phyloP scores from a whole-genome alignment of 92 coral and sea anemone genomes.

The Siderastrea radians region DNA sequence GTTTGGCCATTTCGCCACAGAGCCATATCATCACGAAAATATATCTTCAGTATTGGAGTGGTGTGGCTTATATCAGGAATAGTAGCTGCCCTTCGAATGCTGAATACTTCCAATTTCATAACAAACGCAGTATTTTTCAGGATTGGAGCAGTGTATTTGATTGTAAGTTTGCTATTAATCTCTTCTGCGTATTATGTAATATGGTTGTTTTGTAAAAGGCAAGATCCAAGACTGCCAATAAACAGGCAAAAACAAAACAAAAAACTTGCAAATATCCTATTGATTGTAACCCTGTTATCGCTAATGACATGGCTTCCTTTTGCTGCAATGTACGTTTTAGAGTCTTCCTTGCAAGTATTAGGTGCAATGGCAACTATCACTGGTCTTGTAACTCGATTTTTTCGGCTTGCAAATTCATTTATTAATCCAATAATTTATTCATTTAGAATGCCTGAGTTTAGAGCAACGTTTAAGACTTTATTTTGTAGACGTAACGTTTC shows the following conservation, averaged over 20 bases:
- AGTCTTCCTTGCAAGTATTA: neutral
- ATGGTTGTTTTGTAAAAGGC: slow-evolving; percentile 21
- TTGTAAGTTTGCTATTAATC: no score
- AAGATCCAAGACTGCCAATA: neutral
- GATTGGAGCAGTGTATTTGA: neutral
- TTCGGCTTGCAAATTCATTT: neutral
- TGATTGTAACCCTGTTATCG: slow-evolving; percentile 13
- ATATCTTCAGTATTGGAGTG: neutral
- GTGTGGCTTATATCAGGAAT: slow-evolving; percentile 27
- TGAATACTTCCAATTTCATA: no score
- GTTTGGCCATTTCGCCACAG: slow-evolving; percentile 18
- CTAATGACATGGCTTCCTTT: slow-evolving; percentile 11
- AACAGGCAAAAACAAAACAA: slow-evolving; percentile 11
- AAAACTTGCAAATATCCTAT: slow-evolving; percentile 9
- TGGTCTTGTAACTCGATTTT: neutral
- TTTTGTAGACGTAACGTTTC: neutral
- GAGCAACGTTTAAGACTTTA: neutral
- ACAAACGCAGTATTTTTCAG: neutral
- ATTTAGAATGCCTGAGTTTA: slow-evolving; percentile 15
- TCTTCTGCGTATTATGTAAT: neutral
- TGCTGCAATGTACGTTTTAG: neutral
- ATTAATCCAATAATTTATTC: slow-evolving; percentile 22
- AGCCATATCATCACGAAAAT: neutral
- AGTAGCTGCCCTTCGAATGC: slow-evolving; percentile 11
- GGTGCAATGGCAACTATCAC: neutral